Evolutionary conservation across 2,113 vertebrate genomes (phyloP).

Genomic region (Chamaea fasciata): DNA sequence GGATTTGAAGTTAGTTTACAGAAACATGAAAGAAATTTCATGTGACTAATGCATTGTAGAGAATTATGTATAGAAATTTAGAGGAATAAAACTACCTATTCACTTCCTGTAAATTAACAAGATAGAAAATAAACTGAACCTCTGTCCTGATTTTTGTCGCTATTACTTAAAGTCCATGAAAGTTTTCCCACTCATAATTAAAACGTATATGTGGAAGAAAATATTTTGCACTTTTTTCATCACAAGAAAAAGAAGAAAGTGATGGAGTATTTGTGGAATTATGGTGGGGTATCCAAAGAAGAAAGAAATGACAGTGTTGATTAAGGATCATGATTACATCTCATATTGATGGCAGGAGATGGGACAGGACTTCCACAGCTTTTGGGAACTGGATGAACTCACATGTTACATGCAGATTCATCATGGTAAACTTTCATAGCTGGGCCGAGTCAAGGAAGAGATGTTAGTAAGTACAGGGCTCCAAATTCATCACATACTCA

Average conservation of each 20-base stretch:
- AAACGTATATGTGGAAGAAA: not conserved
- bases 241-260: not conserved
- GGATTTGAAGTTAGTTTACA: not conserved
- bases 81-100: not conserved
- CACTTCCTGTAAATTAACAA: not conserved
- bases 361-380: not conserved
- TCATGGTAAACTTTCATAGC: not conserved
- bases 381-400: not conserved
- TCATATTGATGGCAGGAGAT: not conserved
- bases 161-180: not conserved
- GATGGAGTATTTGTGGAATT: not conserved
- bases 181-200: not conserved
- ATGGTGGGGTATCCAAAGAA: not conserved
- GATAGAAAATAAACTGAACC: not conserved
- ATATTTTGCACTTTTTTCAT: not conserved
- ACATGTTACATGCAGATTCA: not conserved
- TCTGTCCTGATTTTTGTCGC: not conserved
- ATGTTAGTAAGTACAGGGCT: not conserved
- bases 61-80: not conserved
- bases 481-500: not conserved
- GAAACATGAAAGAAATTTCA: not conserved
- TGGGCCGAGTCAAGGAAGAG: not conserved
- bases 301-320: not conserved
- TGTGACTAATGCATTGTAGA: not conserved
- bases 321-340: not conserved